Conservation (phyloP, 2,888 invertebrate genomes). For the Odontomyia ornata region DNA sequence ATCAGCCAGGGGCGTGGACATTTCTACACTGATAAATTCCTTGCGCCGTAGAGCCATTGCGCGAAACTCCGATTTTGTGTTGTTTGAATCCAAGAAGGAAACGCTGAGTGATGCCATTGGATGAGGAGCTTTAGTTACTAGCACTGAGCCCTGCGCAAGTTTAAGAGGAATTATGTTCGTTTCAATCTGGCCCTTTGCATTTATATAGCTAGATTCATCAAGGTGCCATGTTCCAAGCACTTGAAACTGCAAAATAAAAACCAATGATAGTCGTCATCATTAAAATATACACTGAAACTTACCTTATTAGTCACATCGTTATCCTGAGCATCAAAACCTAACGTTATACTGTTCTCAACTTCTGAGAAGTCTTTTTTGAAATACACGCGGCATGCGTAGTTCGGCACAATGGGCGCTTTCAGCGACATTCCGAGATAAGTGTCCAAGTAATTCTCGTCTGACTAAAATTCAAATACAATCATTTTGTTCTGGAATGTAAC, state of each 20-base stretch:
- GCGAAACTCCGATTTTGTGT: constrained; percentile 58
- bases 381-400: constrained; percentile 72
- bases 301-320: constrained; percentile 68
- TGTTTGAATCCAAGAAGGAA: constrained; percentile 55
- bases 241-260: constrained; percentile 60
- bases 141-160: constrained; percentile 56
- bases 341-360: constrained; percentile 71
- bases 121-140: constrained; percentile 56
- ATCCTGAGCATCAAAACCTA: constrained; percentile 70
- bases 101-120: constrained; percentile 58
- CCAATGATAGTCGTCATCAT: no score
- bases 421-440: constrained; percentile 70
- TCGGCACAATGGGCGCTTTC: constrained; percentile 70
- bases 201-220: constrained; percentile 63
- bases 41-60: constrained; percentile 58
- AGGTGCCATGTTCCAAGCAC: constrained; percentile 67
- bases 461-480: constrained; percentile 43
- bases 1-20: constrained; percentile 61
- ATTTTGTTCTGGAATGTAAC: neutral
- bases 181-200: constrained; percentile 62
- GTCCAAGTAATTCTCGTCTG: constrained; percentile 73
- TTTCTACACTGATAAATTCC: constrained; percentile 60
- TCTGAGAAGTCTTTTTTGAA: constrained; percentile 76
- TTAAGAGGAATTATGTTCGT: constrained; percentile 61
- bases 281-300: constrained; percentile 52